Evolutionary conservation across 2,797 vertebrate species (phyloP), one percentile per base, ranked within the genome.

Genomic region (Ctenosaura bakeri): DNA sequence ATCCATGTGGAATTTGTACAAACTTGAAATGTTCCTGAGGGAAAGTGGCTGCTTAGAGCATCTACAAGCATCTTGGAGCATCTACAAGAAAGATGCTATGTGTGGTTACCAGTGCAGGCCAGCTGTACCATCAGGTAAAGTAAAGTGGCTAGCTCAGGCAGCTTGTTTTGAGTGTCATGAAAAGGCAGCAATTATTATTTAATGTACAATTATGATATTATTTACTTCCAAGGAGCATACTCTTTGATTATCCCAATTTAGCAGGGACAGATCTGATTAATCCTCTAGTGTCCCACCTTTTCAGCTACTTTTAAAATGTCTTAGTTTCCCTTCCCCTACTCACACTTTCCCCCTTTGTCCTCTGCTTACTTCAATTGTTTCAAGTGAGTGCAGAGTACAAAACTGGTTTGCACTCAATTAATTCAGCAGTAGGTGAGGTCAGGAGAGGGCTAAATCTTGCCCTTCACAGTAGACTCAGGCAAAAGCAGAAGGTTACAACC

Each of bases 1-100:
- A 84, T 56, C 74, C 50, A 46, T 84, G 80, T 64, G 81, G 81
- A 88, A 88, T 88, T 78, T 83, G 73, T 71, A 29, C 38, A 82
- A 52, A 24, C 54, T 50, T 74, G 66, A 86, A 81, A 73, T 46
- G n/a, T 73, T 87, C 80, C 80, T n/a, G 73, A 83, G 62, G 85
- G 29, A 46, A 79, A 83, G 26, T 24, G 50, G 59, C 56, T 77
- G 56, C 35, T 32, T 56, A 50, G 64, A 79, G 50, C 50, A 71
- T 77, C 26, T 82, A 5, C 71, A 83, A 38, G 50, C 64, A 86
- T 69, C n/a, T 38, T 56, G 46, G 64, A 79, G 35, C n/a, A 71
- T 77, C 18, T 82, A 81, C 56, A 79, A 26, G 9, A 42, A 38
- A 74, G 73, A 29, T 56, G 3, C 13, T 26, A 81, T 71, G 71